Evolutionary conservation across 1,140 invertebrate genomes (phyloP), one percentile per base, ranked within the genome.

Genomic region (Cotesia glomerata): DNA sequence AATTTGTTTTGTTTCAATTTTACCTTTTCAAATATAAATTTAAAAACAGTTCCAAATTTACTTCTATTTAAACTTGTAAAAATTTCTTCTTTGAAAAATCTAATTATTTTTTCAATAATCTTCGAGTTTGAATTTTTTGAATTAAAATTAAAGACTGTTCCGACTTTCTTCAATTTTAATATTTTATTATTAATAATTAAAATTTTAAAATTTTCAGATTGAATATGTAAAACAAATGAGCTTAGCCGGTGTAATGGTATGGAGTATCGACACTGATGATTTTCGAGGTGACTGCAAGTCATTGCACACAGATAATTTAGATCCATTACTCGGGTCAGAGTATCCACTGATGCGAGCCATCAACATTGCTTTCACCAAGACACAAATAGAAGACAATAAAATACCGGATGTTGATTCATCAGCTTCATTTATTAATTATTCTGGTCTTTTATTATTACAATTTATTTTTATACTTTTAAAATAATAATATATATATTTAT

Each of bases 211-310:
- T 63, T 78, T 79, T 7, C 16, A 89, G 88, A 74, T 86, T 16
- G 75, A 82, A 51, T 88, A 85, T 73, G 82, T 80, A 1, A 80
- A 80, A 26, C 77, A 89, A 67, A 90, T 92, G 74, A 88, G 90
- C 14, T 78, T 95, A 7, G 92, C 90, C 0, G 94, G 94, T n/a
- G 88, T 93, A 0, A 95, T 95, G 93, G 90, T 95, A 2, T 95
- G 94, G 94, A 93, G 93, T 56, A 90, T 94, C 51, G 93, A 94
- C 76, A 94, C 92, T 0, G 93, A 94, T 73, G 93, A 94, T 79
- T 95, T 95, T 78, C 84, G 84, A 1, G 93, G 93, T 0, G 87
- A 89, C 35, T 94, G 93, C 76, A 76, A 85, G 52, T 52, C 74
- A 26, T 54, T 86, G 74, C 84, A 87, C 71, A 79, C 77, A 0